Evolutionary conservation across 2,888 invertebrate species (phyloP), one percentile per base, ranked within the genome.

Genomic region (Phyllotreta striolata): DNA sequence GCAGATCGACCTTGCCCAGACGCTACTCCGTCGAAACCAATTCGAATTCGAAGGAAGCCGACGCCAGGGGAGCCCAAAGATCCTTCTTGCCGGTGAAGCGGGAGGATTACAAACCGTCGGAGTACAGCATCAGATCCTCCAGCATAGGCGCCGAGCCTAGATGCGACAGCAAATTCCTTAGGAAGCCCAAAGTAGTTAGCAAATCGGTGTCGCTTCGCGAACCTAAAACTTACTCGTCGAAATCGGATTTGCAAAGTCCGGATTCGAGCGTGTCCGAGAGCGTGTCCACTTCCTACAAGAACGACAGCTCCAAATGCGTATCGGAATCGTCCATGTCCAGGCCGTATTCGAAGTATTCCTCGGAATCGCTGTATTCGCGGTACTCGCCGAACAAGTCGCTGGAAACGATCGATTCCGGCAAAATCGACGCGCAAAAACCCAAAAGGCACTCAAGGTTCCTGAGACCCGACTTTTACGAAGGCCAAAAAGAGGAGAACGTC

Each of bases 391-490:
- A 58, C 55, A 73, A 71, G 66, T 64, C 71, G 41, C 59, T 65
- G 37, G 66, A 63, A 54, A 66, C 70, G 13, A 69, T 69, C 69
- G 70, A 77, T 71, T 74, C 74, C 54, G 79, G 76, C 74, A 77
- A 77, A 75, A 74, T 77, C 68, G 77, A 76, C 71, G 52, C 67
- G 13, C 75, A 73, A 62, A 74, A 74, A 68, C 73, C 75, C 46
- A 72, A 69, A 40, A 86, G 88, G 55, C 86, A 90, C 63, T 91
- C 90, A 6, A 83, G 93, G 62, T 92, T 92, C 80, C 81, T 93
- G 63, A 85, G 92, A 37, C 90, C 92, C 0, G 92, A 93, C 79
- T 92, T 92, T 77, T 91, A 88, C 76, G 91, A 92, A 68, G 83
- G 88, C 1, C 84, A 85, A 2, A 78, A 78, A 69, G 86, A 73